phyloP scores from a whole-genome alignment of 2,113 vertebrate genomes.

The Leptocoma aspasia region DNA sequence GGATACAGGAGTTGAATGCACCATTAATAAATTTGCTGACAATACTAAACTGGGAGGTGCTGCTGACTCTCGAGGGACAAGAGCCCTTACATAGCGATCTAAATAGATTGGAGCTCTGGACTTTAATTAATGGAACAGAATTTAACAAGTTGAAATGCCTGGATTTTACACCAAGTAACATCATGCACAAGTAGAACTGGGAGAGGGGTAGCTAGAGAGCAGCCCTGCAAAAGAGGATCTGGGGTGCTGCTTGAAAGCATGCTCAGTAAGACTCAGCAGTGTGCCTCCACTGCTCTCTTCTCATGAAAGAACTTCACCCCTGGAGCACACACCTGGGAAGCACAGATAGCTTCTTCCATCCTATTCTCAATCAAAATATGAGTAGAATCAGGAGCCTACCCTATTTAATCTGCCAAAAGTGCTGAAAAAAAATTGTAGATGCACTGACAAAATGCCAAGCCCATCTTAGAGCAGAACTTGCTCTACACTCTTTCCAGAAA shows the following conservation, averaged over 20 bases:
- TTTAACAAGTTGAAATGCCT: neutral
- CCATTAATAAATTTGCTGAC: neutral
- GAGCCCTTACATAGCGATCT: neutral
- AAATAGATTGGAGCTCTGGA: neutral
- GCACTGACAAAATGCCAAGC: neutral
- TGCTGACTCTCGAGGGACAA: neutral
- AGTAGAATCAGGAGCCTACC: neutral
- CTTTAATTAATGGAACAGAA: neutral
- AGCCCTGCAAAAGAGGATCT: neutral
- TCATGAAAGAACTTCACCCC: neutral
- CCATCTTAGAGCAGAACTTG: neutral
- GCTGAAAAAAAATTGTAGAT: neutral
- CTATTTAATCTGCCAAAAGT: neutral
- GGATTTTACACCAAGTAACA: neutral
- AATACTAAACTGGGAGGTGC: neutral
- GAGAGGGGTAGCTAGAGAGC: neutral
- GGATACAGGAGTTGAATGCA: neutral
- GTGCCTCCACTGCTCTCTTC: neutral
- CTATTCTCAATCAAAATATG: neutral
- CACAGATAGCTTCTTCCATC: neutral
- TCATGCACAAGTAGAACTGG: neutral
- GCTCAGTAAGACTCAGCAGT: neutral
- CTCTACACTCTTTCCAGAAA: neutral
- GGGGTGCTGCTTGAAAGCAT: neutral
- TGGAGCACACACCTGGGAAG: neutral